Percentiles rank a stretch among this genome's conserved stretches.
Evolutionary conservation across 2,113 vertebrate species (phyloP).

Genomic region (Pungitius pungitius): DNA sequence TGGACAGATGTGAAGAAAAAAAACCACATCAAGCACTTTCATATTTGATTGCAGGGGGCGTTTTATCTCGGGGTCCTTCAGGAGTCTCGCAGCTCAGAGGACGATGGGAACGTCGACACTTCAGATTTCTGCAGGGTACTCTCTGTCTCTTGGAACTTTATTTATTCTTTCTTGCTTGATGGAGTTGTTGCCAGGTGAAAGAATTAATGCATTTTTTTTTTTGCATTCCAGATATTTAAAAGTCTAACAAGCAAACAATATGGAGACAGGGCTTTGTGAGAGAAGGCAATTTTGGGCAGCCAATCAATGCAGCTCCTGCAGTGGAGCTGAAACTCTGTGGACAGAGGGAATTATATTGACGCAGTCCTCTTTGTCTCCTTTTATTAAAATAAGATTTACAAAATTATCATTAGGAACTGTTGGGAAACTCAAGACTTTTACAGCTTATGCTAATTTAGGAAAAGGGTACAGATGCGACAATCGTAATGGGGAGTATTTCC

Average conservation of each 20-base stretch:
- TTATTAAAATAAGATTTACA: constrained; percentile 21
- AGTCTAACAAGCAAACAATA: constrained; percentile 4
- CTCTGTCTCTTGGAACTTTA: neutral
- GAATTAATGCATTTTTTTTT: constrained; percentile 8
- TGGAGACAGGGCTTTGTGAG: neutral
- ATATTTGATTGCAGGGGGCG: constrained; percentile 44
- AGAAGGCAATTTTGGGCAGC: constrained; percentile 18
- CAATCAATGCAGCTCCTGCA: constrained; percentile 23
- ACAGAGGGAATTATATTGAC: constrained; percentile 48
- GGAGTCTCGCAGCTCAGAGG: constrained; percentile 1
- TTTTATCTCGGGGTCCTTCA: constrained; percentile 17
- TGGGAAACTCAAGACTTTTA: neutral
- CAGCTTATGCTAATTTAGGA: constrained; percentile 6
- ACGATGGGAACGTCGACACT: constrained; percentile 3
- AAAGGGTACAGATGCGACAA: neutral
- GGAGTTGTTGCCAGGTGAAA: neutral
- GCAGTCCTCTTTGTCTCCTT: constrained; percentile 9
- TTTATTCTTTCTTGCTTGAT: neutral
- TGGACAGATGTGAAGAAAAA: constrained; percentile 58
- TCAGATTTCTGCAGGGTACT: constrained; percentile 14
- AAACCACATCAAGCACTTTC: constrained; percentile 51
- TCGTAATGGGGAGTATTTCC: neutral
- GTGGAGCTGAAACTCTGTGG: too few relatives aligned
- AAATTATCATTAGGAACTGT: neutral
- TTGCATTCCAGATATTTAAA: constrained; percentile 6